Base-by-base conservation (phyloP, 2,797 vertebrate genomes). In the Gobionotothen gibberifrons region DNA sequence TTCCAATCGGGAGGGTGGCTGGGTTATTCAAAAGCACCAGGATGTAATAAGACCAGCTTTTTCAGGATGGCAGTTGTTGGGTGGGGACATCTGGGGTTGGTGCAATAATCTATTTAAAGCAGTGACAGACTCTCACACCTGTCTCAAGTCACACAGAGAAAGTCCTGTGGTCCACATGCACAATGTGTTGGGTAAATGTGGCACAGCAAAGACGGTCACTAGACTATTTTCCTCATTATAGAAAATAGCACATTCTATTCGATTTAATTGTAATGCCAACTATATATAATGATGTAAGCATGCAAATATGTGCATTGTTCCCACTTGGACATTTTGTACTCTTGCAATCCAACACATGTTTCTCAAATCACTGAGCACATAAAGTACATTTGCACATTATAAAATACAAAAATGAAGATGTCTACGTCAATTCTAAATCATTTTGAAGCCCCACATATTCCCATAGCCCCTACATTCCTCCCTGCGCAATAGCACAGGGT, bases 81-180 rank as follows among this genome's bases (percentile, higher is more conserved):
- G 59, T 2, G n/a, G 57, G 40, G 56, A 19, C 3, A 8, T n/a
- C 46, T 65, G 26, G 22, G 44, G 42, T 22, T n/a, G 26, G 36
- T 32, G 83, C 32, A 65, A 51, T 14, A 21, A 73, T 88, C 85
- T 90, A 92, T 91, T 93, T 90, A 61, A 83, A 72, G 83, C 66
- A 49, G 72, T 7, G 56, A 61, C 61, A 72, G 53, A 69, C 64
- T 82, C 69, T 82, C 69, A 60, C 83, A 90, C 89, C 87, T 89
- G 88, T 88, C 74, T 83, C 67, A 63, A 71, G 77, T 78, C 63
- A 72, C 57, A 67, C 29, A 77, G 47, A 58, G 43, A 42, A 51
- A 47, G 26, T 56, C 60, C 55, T 56, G 55, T 53, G 52, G 68
- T 76, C 51, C 54, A 63, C 22, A 44, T 22, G 51, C 10, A 51